Base-by-base conservation (phyloP, 2,113 vertebrate species). In the Poecilia latipinna region DNA sequence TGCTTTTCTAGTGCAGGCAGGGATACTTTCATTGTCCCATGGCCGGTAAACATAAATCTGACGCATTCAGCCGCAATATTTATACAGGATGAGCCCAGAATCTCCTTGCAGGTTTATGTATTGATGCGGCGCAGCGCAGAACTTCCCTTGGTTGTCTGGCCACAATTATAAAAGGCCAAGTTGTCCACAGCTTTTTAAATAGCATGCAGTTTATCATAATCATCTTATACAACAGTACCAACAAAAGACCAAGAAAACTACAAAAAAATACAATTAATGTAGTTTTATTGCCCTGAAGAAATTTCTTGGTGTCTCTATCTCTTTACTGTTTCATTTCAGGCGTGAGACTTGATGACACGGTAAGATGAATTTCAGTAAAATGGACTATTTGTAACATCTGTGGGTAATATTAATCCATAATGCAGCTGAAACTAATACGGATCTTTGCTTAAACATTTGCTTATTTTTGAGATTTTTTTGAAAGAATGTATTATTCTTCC, bases 31-130 rank as follows among this genome's bases (percentile, higher is more conserved):
- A 72, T 62, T 77, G 65, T 76, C 51, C 70, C 69, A 3, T 61
- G 57, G 60, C n/a, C 57, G 78, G 74, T 83, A 84, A 82, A 88
- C 81, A 86, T 73, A 74, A 87, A 87, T 79, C 71, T 77, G 62
- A 42, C 33, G 15, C 65, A n/a, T 82, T 35, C 61, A 60, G 54
- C 74, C 48, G 37, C 44, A 35, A 42, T 37, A 31, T 48, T 74
- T 67, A 66, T 57, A 83, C 64, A 61, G 48, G 72, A 37, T 65
- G 61, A 62, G 74, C 60, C 70, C 60, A 67, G 64, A 73, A 72
- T 82, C 51, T 17, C 63, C 75, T 82, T 60, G 61, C 57, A 78
- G 75, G 82, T 86, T 7, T 76, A 61, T 75, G 71, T 67, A 65
- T 51, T 75, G 64, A 75, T 70, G 57, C 44, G 71, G 64, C 68